Evolutionary conservation across 2,888 invertebrate genomes (phyloP), one percentile per base, ranked within the genome.

Genomic region (Ennomos fuscantarius): DNA sequence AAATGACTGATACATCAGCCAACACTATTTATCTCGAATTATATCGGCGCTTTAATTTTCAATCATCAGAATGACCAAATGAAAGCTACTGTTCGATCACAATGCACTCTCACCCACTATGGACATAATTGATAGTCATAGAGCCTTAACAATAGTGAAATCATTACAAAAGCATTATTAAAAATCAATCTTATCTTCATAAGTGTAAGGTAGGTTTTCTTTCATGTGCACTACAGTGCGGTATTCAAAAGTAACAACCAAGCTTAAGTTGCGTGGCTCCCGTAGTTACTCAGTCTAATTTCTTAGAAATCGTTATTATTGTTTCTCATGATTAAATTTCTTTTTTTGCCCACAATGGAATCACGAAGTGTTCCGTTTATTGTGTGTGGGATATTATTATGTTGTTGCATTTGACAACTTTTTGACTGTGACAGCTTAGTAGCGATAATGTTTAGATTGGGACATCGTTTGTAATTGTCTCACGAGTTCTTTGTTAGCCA

Each of bases 271-370:
- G 91, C 91, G 91, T 90, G 92, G 92, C 92, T 92, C 82, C 91
- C 81, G 91, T 87, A 90, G 85, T 92, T 92, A 92, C 89, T 78
- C 80, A 81, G 80, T 84, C 88, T 89, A 89, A 88, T 90, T 91
- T 91, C 87, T 88, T 76, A 86, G 90, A 85, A 86, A 84, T 86
- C 84, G 78, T 87, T 86, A 91, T 89, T 90, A 90, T 89, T 91
- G 89, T 92, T 92, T 92, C 92, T 89, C 90, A 90, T 92, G 89
- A 91, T 91, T 92, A 90, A 91, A 87, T 91, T 91, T 89, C 89
- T 91, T 91, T 90, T 57, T 89, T 89, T 86, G 86, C 84, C 79
- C 70, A 87, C 87, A 87, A 85, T 89, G 75, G 79, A 83, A 82
- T 84, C 81, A 84, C 76, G 82, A 76, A 77, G 78, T 82, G 79